A percentile compares a stretch with the other conserved stretches of the same genome.
phyloP scores from a whole-genome alignment of 2,797 vertebrate genomes.

The Decapterus maruadsi region DNA sequence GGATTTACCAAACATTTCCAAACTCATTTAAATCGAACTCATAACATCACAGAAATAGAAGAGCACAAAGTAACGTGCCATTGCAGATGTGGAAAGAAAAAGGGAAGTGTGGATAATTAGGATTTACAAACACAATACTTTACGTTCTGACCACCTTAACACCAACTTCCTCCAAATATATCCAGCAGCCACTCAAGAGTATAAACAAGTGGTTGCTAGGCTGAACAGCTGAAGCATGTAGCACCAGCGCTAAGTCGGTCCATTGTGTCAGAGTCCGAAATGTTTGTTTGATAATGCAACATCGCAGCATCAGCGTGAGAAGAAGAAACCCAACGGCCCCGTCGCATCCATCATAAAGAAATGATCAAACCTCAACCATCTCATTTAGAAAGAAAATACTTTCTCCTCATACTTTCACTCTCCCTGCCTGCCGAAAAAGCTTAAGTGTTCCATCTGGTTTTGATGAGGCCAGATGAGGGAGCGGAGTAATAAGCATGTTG shows the following conservation, averaged over 20 bases:
- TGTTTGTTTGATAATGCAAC: background rate
- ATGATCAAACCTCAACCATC: conserved; percentile 26
- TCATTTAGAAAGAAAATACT: conserved; percentile 52
- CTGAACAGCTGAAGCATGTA: background rate
- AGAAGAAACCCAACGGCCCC: conserved; percentile 2
- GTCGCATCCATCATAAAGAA: conserved; percentile 31
- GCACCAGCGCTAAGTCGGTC: background rate
- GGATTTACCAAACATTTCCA: background rate
- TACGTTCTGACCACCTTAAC: background rate
- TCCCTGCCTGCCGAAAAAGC: conserved; percentile 41
- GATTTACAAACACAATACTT: background rate
- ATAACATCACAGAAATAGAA: background rate
- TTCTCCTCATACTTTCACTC: conserved; percentile 35
- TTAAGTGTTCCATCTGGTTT: conserved; percentile 75
- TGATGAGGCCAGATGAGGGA: conserved; percentile 71
- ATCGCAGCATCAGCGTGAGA: conserved; percentile 6
- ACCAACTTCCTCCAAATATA: background rate
- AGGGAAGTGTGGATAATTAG: background rate
- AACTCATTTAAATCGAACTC: background rate
- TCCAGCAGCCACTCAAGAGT: background rate
- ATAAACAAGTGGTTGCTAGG: background rate
- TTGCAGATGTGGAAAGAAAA: background rate
- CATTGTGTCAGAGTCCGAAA: background rate
- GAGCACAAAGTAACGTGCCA: background rate
- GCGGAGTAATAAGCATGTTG: conserved; percentile 81